Percentiles rank a stretch among this genome's conserved stretches.
Evolutionary conservation across 2,797 vertebrate genomes (phyloP).

Genomic region (Chaetodon trifasciatus): DNA sequence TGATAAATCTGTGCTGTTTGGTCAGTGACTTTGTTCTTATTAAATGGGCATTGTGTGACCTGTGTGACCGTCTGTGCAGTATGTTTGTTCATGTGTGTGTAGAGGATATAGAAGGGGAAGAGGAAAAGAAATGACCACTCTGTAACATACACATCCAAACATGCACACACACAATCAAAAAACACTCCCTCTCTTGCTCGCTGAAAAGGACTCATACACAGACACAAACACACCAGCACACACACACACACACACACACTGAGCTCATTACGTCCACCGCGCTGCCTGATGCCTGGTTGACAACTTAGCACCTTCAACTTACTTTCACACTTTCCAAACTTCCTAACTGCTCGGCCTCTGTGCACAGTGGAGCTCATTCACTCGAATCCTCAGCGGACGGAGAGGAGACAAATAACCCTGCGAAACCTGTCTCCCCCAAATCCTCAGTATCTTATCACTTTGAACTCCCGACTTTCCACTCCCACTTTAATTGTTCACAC

Average conservation of each 20-base stretch:
- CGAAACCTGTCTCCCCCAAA: conserved; percentile 51
- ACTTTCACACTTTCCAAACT: conserved; percentile 78
- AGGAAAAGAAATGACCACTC: conserved; percentile 24
- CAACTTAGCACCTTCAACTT: conserved; percentile 82
- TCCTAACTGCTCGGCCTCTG: conserved; percentile 65
- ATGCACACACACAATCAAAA: conserved; percentile 37
- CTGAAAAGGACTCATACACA: not conserved
- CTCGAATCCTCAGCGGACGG: conserved; percentile 53
- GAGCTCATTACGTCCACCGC: conserved; percentile 75
- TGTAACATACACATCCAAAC: conserved; percentile 10
- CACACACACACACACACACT: conserved; percentile 39
- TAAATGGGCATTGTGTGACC: conserved; percentile 10
- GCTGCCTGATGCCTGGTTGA: conserved; percentile 79
- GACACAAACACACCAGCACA: conserved; percentile 20
- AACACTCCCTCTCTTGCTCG: conserved; percentile 15
- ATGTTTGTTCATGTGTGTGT: not conserved
- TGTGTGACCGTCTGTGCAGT: not conserved
- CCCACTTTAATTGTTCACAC: conserved; percentile 55
- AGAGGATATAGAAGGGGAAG: conserved; percentile 6
- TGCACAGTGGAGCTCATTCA: conserved; percentile 62
- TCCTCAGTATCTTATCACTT: conserved; percentile 62
- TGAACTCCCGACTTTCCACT: conserved; percentile 54
- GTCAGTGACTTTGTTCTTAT: conserved; percentile 39
- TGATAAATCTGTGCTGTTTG: conserved; percentile 47
- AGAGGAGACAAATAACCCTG: conserved; percentile 58